A percentile compares a stretch with the other conserved stretches of the same genome.
Conservation (phyloP, 1,140 invertebrate genomes). For the Lethrus apterus region DNA sequence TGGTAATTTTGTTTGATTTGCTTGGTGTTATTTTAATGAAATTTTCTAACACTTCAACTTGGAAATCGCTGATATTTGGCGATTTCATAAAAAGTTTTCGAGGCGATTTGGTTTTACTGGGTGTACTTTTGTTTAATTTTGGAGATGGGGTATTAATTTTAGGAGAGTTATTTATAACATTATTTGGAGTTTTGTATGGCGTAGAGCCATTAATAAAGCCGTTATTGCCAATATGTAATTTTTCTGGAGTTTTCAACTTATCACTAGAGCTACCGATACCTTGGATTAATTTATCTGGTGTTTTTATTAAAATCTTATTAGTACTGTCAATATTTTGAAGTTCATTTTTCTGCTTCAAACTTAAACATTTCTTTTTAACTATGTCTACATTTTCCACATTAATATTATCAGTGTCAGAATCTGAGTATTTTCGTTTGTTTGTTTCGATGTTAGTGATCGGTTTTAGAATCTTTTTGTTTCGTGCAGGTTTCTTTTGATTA, state of each 20-base stretch:
- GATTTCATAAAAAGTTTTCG: constrained; percentile 31
- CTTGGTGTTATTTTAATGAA: constrained; percentile 36
- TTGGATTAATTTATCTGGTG: background rate
- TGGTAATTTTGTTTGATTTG: constrained; percentile 22
- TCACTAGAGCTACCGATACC: background rate
- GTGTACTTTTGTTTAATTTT: constrained; percentile 4
- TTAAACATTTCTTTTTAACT: background rate
- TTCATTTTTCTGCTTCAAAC: constrained; percentile 1
- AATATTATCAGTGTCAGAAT: background rate
- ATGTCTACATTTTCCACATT: background rate
- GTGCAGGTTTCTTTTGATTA: constrained; percentile 1
- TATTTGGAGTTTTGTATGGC: constrained; percentile 7
- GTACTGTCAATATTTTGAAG: background rate
- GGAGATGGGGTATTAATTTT: constrained; percentile 1
- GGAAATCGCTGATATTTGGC: constrained; percentile 29
- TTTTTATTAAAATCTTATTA: background rate
- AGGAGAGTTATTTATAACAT: too few relatives aligned
- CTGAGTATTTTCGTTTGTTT: background rate
- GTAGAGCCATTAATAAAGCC: background rate
- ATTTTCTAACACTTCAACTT: constrained; percentile 34
- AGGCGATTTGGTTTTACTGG: constrained; percentile 20
- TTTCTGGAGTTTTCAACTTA: too few relatives aligned
- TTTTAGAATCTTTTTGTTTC: background rate
- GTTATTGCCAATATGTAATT: constrained; percentile 7
- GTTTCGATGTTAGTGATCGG: background rate